These are phyloP conservation scores for Drosophila niveifrons DNA, from an alignment of 2,888 invertebrate genomes.

Conservation along the genomic window DNA sequence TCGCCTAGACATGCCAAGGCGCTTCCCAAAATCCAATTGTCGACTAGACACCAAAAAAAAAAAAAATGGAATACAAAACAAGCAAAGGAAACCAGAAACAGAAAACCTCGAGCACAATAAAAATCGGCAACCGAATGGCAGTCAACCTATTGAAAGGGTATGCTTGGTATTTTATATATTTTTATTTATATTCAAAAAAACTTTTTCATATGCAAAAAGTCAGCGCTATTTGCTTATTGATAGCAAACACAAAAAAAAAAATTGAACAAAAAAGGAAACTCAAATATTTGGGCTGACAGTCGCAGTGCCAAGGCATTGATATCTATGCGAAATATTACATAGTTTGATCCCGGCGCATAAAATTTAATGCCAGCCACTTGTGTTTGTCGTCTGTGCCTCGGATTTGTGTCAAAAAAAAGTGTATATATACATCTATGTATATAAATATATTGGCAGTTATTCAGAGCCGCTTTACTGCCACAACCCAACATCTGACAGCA, in stretches of 20 bases:
- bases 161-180: slow-evolving; percentile 56
- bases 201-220: slow-evolving; percentile 72
- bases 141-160: slow-evolving; percentile 64
- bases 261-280: slow-evolving; percentile 10
- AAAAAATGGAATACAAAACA: slow-evolving; percentile 20
- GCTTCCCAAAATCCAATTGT: slow-evolving; percentile 73
- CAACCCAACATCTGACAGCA: slow-evolving; percentile 24
- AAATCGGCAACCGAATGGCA: slow-evolving; percentile 34
- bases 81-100: background rate
- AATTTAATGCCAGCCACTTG: slow-evolving; percentile 69
- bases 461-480: slow-evolving; percentile 23
- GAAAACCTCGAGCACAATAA: slow-evolving; percentile 23
- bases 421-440: no score
- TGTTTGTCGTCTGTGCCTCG: slow-evolving; percentile 46
- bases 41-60: slow-evolving; percentile 65
- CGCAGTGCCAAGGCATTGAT: slow-evolving; percentile 23
- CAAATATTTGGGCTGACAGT: slow-evolving; percentile 54
- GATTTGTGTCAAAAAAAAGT: slow-evolving; percentile 60
- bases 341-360: slow-evolving; percentile 70
- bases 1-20: slow-evolving; percentile 49
- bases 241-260: slow-evolving; percentile 50
- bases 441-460: slow-evolving; percentile 59
- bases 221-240: slow-evolving; percentile 64
- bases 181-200: slow-evolving; percentile 57
- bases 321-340: slow-evolving; percentile 44